Evolutionary conservation across 92 coral and sea anemone genomes (phyloP).

Genomic region (Pocillopora meandrina): DNA sequence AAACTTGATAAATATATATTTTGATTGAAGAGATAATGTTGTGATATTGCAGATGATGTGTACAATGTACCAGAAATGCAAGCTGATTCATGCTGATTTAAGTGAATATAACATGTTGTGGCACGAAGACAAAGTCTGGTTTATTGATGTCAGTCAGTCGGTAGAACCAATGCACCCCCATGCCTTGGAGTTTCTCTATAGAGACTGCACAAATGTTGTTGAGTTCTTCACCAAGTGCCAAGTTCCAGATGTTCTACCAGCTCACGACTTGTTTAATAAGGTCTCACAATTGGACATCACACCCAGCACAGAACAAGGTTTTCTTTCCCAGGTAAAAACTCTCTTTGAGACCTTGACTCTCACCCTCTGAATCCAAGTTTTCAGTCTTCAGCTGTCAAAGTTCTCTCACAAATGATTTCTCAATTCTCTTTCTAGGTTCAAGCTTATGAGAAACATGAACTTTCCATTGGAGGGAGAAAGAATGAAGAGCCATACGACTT

Average conservation of each 20-base stretch:
- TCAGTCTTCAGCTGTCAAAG: background rate
- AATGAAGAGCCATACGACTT: conserved; percentile 72
- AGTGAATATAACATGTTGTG: conserved; percentile 98
- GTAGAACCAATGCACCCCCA: conserved; percentile 97
- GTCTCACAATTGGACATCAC: conserved; percentile 82
- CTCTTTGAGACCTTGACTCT: background rate
- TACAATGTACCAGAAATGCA: conserved; percentile 88
- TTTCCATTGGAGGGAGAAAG: conserved; percentile 72
- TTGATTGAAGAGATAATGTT: background rate
- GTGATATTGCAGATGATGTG: conserved; percentile 79
- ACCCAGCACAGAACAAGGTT: conserved; percentile 58
- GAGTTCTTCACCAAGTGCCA: conserved; percentile 87
- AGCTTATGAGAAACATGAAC: conserved; percentile 68
- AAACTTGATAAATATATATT: background rate
- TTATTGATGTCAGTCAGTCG: conserved; percentile 95
- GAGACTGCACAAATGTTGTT: conserved; percentile 88
- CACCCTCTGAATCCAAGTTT: too few relatives aligned
- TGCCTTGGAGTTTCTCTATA: conserved; percentile 89
- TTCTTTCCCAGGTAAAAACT: conserved; percentile 70
- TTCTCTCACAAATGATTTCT: background rate
- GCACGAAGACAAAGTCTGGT: conserved; percentile 82
- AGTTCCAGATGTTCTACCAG: conserved; percentile 59
- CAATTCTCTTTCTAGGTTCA: conserved; percentile 66
- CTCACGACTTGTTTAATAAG: conserved; percentile 76
- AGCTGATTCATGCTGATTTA: conserved; percentile 92